Base-by-base conservation (phyloP, 2,888 invertebrate genomes). In the Pollenia labialis region DNA sequence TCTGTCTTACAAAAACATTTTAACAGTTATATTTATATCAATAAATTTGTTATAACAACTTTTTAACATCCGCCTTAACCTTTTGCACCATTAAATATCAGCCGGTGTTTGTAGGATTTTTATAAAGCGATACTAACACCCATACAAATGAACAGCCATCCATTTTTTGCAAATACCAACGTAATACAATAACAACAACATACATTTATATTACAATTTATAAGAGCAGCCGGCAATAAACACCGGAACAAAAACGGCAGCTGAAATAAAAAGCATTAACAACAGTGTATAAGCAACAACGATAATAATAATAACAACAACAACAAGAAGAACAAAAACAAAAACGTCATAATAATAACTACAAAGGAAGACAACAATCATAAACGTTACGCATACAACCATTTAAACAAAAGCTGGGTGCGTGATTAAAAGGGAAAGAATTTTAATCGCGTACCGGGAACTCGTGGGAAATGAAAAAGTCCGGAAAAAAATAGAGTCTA, bases 11-110 rank as follows among this genome's bases (percentile, higher is more conserved):
- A 16, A 32, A 32, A 12, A 18, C 11, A 64, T 40, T 18, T 64
- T 64, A 14, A 66, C 14, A 48, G 23, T 23, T 16, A 62, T 32
- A 58, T 62, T 64, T 58, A 54, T 80, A 68, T 54, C 84, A 84
- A 84, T 84, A 84, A 84, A 84, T 74, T 80, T 84, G 79, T 74
- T 54, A 69, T 56, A 84, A 81, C 54, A 72, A 80, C 60, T 46
- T 69, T 69, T 79, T 79, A 58, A 74, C 79, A 84, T 80, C 74
- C 80, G 74, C 75, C 62, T 74, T 85, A 80, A 80, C 58, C 56
- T 80, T 85, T 80, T 75, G 66, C 46, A 56, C 54, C 69, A 75
- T 85, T 80, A 75, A 75, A 80, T 75, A 62, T 40, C 50, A 62
- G 54, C 48, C 66, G 10, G 40, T 50, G 16, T n/a, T 48, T 56